Percentiles rank a stretch among this genome's conserved stretches.
phyloP scores from a whole-genome alignment of 2,797 vertebrate species.

The Catostomus latipinnis region DNA sequence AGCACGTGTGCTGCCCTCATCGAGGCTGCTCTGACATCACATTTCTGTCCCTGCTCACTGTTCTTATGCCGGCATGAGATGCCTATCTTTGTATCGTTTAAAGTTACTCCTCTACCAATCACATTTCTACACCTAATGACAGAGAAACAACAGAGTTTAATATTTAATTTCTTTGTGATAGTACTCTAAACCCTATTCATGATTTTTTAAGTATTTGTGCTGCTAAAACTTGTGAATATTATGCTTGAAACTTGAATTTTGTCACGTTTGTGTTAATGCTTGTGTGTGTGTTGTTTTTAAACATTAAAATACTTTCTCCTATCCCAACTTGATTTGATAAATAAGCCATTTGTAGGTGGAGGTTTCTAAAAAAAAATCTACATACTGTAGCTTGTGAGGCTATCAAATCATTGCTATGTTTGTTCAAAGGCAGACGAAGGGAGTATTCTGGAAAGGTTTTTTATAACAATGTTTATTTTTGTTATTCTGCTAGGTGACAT shows the following conservation, averaged over 20 bases:
- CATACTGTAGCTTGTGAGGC: no score
- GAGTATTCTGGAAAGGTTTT: no score
- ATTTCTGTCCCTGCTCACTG: neutral
- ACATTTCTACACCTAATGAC: neutral
- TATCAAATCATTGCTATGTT: no score
- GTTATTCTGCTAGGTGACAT: no score
- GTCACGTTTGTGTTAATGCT: neutral
- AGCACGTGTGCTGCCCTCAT: conserved; percentile 49
- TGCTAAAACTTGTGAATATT: neutral
- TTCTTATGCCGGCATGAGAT: neutral
- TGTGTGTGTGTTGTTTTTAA: no score
- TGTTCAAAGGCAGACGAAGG: no score
- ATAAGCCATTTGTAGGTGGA: no score
- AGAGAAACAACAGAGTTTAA: neutral
- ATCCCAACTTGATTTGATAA: no score
- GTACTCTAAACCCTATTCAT: neutral
- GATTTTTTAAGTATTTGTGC: conserved; percentile 32
- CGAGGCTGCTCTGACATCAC: neutral
- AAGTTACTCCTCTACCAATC: neutral
- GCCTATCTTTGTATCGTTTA: neutral
- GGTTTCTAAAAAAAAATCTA: no score
- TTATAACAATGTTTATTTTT: no score
- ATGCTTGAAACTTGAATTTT: neutral
- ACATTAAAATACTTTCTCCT: no score
- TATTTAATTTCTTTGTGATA: neutral